Conservation (phyloP, 2,888 invertebrate genomes). For the Drosophila paucipuncta region DNA sequence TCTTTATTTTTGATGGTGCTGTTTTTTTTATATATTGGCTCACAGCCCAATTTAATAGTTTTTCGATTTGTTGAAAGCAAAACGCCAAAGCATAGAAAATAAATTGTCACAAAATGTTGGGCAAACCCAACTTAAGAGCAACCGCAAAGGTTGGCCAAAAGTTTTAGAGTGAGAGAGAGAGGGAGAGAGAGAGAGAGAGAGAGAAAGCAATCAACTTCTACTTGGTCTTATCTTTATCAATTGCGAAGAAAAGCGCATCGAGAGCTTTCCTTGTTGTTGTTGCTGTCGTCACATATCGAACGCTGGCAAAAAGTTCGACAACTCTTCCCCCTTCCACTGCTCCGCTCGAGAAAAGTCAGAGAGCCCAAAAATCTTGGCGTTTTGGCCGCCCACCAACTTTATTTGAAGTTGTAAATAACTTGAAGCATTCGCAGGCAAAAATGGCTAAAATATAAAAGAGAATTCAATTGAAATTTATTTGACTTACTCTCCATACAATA, state of each 20-base stretch:
- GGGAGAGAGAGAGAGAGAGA: conserved; percentile 32
- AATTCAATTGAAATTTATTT: conserved; percentile 59
- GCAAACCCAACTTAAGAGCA: conserved; percentile 36
- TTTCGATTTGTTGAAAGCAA: conserved; percentile 80
- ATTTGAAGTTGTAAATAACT: conserved; percentile 64
- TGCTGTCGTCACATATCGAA: conserved; percentile 58
- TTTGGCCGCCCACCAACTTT: conserved; percentile 38
- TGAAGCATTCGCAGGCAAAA: conserved; percentile 43
- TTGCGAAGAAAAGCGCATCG: conserved; percentile 60
- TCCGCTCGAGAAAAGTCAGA: conserved; percentile 6
- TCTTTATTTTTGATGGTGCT: conserved; percentile 23
- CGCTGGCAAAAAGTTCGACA: conserved; percentile 53
- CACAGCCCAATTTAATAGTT: conserved; percentile 81
- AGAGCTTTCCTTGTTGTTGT: conserved; percentile 19
- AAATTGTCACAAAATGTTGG: conserved; percentile 79
- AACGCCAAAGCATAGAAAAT: conserved; percentile 77
- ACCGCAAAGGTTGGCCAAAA: conserved; percentile 62
- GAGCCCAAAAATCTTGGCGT: conserved; percentile 42
- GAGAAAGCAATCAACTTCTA: conserved; percentile 44
- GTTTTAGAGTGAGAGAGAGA: conserved; percentile 44
- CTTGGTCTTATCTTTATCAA: conserved; percentile 74
- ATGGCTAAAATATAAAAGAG: conserved; percentile 44
- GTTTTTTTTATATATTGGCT: conserved; percentile 52
- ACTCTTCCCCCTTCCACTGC: conserved; percentile 24
- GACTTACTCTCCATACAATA: conserved; percentile 12